phyloP scores from a whole-genome alignment of 2,797 vertebrate genomes.

The Liasis olivaceus region DNA sequence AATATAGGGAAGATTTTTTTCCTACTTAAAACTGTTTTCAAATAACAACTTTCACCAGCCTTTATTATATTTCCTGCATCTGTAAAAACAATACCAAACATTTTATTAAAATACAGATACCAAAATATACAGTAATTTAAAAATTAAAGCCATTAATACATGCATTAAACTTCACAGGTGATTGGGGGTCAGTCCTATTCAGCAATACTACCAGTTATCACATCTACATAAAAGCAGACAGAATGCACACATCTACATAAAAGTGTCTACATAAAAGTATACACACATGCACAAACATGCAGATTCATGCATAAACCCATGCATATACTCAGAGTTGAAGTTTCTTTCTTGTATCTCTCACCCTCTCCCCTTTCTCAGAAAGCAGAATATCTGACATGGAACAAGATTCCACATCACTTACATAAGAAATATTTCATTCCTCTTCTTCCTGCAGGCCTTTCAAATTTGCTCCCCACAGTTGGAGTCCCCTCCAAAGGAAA shows the following conservation, averaged over 20 bases:
- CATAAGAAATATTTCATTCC: not conserved
- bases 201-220: not conserved
- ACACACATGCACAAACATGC: not conserved
- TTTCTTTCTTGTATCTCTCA: not conserved
- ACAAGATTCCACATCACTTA: not conserved
- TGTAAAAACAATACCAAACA: not conserved
- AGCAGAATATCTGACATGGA: not conserved
- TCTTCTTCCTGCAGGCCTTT: not conserved
- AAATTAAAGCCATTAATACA: not conserved
- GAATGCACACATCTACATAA: not conserved
- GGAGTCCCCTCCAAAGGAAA: not conserved
- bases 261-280: not conserved
- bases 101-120: no score
- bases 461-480: not conserved
- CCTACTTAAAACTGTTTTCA: not conserved
- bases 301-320: not conserved
- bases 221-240: not conserved
- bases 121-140: not conserved
- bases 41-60: not conserved
- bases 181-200: not conserved
- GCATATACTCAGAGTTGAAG: not conserved
- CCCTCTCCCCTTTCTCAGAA: not conserved
- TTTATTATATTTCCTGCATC: not conserved
- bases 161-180: not conserved
- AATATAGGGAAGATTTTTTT: not conserved